A percentile compares a stretch with the other conserved stretches of the same genome.
These are phyloP conservation scores for Ariolimax columbianus DNA, from an alignment of 2,888 invertebrate species.

Conservation along the genomic window DNA sequence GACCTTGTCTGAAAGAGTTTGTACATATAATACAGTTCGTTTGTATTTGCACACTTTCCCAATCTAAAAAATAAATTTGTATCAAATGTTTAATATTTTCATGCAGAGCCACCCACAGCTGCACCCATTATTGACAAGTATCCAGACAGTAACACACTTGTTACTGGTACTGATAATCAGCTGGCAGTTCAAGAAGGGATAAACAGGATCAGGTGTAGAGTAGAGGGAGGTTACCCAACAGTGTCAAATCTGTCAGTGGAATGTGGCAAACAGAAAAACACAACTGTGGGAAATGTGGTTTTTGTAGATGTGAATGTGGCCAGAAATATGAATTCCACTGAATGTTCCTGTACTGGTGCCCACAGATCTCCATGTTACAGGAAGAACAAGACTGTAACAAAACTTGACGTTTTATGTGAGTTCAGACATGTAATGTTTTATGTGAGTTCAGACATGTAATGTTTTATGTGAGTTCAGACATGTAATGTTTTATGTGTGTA, in stretches of 20 bases:
- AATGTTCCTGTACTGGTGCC: slow-evolving; percentile 13
- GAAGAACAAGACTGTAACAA: neutral
- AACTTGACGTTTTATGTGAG: too few relatives aligned
- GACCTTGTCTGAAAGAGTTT: too few relatives aligned
- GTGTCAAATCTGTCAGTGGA: neutral
- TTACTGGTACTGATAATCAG: neutral
- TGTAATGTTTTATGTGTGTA: too few relatives aligned
- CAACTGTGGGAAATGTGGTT: neutral
- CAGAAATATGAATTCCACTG: neutral
- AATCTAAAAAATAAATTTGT: too few relatives aligned
- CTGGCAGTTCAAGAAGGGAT: slow-evolving; percentile 19
- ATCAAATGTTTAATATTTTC: too few relatives aligned
- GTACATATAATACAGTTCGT: too few relatives aligned
- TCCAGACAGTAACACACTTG: neutral
- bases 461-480: too few relatives aligned
- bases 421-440: too few relatives aligned
- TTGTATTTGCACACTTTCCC: too few relatives aligned
- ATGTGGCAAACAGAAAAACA: neutral
- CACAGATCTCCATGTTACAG: slow-evolving; percentile 1
- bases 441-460: too few relatives aligned
- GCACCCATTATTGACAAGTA: neutral
- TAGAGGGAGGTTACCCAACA: slow-evolving; percentile 19
- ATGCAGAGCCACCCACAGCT: neutral
- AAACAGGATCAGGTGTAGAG: slow-evolving; percentile 6
- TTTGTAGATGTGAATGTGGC: neutral